Base-by-base conservation (phyloP, 1,140 invertebrate genomes). In the Drosophila sechellia region DNA sequence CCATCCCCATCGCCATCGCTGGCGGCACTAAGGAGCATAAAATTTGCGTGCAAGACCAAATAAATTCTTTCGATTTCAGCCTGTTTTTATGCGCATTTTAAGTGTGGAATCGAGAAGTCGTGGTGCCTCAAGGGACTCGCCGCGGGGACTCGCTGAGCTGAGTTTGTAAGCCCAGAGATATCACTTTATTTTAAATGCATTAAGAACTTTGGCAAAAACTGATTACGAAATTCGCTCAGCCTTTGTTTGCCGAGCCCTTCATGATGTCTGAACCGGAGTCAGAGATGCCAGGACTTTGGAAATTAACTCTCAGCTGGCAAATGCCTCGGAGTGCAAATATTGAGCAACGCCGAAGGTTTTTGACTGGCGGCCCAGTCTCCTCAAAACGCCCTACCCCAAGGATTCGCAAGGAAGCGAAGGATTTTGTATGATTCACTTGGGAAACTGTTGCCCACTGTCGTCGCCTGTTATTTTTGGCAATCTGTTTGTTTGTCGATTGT, bases 401-500 rank as follows among this genome's bases (percentile, higher is more conserved):
- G 13, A 17, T 15, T 34, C 10, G n/a, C 60, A 66, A 46, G 12
- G 20, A n/a, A 39, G 27, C 22, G 15, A 52, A 60, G 66, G 13
- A 68, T 61, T 84, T 69, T 68, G 73, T 85, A 63, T 74, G 59
- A 60, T 25, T 66, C 55, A 13, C 65, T 61, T 39, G 43, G 49
- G 34, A 58, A 55, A 61, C 45, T 66, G 65, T 66, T 76, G 46
- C 60, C 55, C 56, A 60, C 52, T 63, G 55, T 52, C 52, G 53
- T 42, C n/a, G 35, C 60, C 57, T 87, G 78, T 77, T 78, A 75
- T 86, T 85, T 81, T 86, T 85, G 78, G 78, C 68, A 85, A 85
- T 81, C 72, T 85, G 78, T 85, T 86, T 85, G 83, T 85, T 86
- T 87, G 83, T 78, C 83, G 68, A 85, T 85, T 85, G 81, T 85